A percentile compares a stretch with the other conserved stretches of the same genome.
Conservation (phyloP, 2,888 invertebrate species). For the Cyrtodaria siliqua region DNA sequence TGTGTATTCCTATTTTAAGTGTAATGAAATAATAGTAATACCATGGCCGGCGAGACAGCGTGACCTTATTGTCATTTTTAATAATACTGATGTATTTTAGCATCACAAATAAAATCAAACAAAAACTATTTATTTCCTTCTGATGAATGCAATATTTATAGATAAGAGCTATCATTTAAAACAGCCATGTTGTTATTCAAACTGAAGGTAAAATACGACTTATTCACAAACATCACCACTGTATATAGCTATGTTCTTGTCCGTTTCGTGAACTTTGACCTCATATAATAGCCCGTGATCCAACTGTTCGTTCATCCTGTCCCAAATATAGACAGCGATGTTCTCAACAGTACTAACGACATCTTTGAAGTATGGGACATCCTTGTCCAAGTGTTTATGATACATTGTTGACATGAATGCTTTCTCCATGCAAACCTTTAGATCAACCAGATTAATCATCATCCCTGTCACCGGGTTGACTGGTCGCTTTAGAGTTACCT, state of each 20-base stretch:
- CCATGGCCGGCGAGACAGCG: no score
- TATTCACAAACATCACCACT: slow-evolving; percentile 89
- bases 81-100: no score
- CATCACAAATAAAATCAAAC: no score
- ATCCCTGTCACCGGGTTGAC: slow-evolving; percentile 94
- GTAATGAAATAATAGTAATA: no score
- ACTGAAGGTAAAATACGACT: no score
- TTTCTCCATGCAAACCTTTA: slow-evolving; percentile 94
- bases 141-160: no score
- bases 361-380: slow-evolving; percentile 94
- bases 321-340: slow-evolving; percentile 96
- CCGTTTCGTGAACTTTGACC: slow-evolving; percentile 97
- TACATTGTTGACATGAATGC: slow-evolving; percentile 96
- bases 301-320: slow-evolving; percentile 91
- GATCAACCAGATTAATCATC: slow-evolving; percentile 97
- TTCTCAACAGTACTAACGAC: slow-evolving; percentile 96
- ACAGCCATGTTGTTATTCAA: no score
- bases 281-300: slow-evolving; percentile 92
- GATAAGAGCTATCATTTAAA: no score
- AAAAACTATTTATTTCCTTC: no score
- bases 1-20: no score
- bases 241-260: slow-evolving; percentile 97
- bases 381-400: slow-evolving; percentile 98
- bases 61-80: no score
- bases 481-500: slow-evolving; percentile 53